Conservation (phyloP, 1,140 invertebrate genomes). For the Vollenhovia emeryi region DNA sequence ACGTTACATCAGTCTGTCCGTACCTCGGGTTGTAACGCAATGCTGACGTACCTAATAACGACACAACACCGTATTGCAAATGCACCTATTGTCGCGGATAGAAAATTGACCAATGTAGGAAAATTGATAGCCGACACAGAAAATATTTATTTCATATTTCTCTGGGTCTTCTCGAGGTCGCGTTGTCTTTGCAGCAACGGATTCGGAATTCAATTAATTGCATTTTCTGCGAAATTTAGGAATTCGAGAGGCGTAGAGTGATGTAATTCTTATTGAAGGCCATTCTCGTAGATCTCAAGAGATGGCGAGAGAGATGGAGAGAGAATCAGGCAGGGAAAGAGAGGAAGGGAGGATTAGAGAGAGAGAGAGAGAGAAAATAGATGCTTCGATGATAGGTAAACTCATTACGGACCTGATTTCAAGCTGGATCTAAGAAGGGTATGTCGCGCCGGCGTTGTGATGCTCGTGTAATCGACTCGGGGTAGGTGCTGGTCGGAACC, state of each 20-base stretch:
- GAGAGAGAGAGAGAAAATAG: background rate
- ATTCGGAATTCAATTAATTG: background rate
- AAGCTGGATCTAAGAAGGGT: constrained; percentile 91
- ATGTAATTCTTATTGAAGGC: background rate
- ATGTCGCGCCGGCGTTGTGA: constrained; percentile 89
- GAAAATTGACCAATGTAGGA: no score
- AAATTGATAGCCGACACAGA: no score
- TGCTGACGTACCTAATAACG: constrained; percentile 80
- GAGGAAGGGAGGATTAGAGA: no score
- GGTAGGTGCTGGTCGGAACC: constrained; percentile 95
- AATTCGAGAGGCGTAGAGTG: background rate
- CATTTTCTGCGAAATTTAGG: background rate
- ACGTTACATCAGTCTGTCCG: constrained; percentile 84
- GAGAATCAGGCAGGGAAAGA: no score
- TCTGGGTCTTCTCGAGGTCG: background rate
- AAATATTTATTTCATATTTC: constrained; percentile 6
- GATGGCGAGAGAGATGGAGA: background rate
- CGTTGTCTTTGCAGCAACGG: background rate
- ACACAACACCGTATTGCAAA: background rate
- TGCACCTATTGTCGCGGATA: background rate
- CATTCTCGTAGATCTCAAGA: background rate
- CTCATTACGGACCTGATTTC: constrained; percentile 86
- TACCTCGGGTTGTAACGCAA: constrained; percentile 87
- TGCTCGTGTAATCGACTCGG: constrained; percentile 91
- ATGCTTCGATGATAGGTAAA: background rate